Evolutionary conservation across 1,140 invertebrate genomes (phyloP).

Genomic region (Ylistrum balloti): DNA sequence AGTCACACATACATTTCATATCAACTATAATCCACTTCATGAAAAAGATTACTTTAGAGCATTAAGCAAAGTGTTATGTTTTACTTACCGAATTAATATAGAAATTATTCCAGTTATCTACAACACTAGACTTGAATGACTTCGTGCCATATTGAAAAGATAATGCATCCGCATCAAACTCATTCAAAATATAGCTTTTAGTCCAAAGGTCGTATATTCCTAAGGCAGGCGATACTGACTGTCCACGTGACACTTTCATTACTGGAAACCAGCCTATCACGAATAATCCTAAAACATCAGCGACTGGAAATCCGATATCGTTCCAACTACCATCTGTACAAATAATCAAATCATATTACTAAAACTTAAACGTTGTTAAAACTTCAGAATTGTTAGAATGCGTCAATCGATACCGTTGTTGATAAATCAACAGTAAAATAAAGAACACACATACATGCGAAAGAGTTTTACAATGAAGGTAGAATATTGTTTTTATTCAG

Average conservation of each 20-base stretch:
- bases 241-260: background rate
- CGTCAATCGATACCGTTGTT: too few relatives aligned
- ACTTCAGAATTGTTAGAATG: too few relatives aligned
- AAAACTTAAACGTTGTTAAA: too few relatives aligned
- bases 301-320: background rate
- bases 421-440: too few relatives aligned
- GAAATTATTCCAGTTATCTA: background rate
- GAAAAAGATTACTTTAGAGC: too few relatives aligned
- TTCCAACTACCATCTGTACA: background rate
- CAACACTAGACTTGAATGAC: background rate
- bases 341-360: too few relatives aligned
- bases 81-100: background rate
- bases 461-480: too few relatives aligned
- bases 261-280: constrained; percentile 22
- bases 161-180: constrained; percentile 9
- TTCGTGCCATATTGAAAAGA: constrained; percentile 5
- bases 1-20: too few relatives aligned
- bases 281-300: background rate
- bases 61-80: too few relatives aligned
- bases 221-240: background rate
- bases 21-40: too few relatives aligned
- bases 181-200: background rate
- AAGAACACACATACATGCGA: too few relatives aligned
- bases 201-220: constrained; percentile 27
- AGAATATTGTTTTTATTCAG: too few relatives aligned